Evolutionary conservation across 2,888 invertebrate species (phyloP), one percentile per base, ranked within the genome.

Genomic region (Hylaea fasciaria): DNA sequence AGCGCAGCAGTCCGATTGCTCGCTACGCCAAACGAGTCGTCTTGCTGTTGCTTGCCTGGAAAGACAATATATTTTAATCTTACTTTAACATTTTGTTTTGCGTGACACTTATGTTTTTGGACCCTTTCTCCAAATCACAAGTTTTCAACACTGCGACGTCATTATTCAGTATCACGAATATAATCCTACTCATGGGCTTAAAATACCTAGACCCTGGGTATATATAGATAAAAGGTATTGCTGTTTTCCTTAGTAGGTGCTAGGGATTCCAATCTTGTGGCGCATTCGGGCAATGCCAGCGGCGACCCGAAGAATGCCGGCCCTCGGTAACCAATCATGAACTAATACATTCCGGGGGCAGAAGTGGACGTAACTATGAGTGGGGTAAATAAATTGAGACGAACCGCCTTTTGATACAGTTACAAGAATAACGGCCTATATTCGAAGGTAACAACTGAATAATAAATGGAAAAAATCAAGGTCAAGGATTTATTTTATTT

Each of bases 231-330:
- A n/a, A 37, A 37, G 12, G n/a, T 12, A 37, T 37, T 4, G 28
- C 28, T 12, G 29, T 16, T 46, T 17, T 17, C 51, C 41, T 47
- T n/a, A 29, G 35, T 44, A 28, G 58, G 61, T 57, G 46, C 57
- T 59, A 63, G 48, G 57, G 62, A 60, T 68, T 73, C 66, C 66
- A 51, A 56, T 59, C 65, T 65, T 54, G 57, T 65, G 69, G 62
- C 68, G 71, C 79, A 85, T 84, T 81, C 81, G 81, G 65, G 72
- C 74, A 79, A 80, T 80, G 68, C 74, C 77, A 61, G 62, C 60
- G 80, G 82, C 68, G 65, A 69, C 72, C 82, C 82, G 58, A 76
- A 76, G 75, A 76, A 82, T 81, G 73, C 74, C 66, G 75, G 70
- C 62, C 57, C 56, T 62, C 58, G 70, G 71, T 64, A 70, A 69